phyloP scores from a whole-genome alignment of 2,113 vertebrate species.

The Mustela lutreola region DNA sequence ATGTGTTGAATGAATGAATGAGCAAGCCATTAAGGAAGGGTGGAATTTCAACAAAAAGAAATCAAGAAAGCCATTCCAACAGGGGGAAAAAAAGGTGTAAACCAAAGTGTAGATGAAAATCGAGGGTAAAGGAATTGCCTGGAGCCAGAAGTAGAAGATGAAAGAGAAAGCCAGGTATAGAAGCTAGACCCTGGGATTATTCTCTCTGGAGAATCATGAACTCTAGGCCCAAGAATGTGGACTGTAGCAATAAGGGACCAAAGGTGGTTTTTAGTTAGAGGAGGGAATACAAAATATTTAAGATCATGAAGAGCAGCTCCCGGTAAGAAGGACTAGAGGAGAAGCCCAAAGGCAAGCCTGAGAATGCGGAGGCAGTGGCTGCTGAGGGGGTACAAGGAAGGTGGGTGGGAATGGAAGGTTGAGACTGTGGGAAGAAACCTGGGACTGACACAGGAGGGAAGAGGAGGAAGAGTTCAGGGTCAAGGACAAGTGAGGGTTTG shows the following conservation, averaged over 20 bases:
- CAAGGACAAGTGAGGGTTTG: neutral
- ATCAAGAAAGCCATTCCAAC: neutral
- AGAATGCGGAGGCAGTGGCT: neutral
- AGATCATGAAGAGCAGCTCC: neutral
- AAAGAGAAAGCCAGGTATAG: neutral
- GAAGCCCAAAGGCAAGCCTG: neutral
- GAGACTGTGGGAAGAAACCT: neutral
- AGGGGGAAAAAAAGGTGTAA: neutral
- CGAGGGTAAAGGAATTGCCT: neutral
- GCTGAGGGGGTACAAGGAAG: neutral
- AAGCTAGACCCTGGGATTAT: neutral
- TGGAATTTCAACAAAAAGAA: slow-evolving; percentile 11
- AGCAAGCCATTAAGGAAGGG: neutral
- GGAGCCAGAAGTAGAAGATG: neutral
- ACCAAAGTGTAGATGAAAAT: neutral
- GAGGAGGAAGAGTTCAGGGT: neutral
- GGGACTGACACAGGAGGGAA: neutral
- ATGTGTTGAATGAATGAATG: neutral
- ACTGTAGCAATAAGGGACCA: neutral
- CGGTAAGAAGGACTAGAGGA: neutral
- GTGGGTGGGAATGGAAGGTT: neutral
- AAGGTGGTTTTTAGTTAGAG: neutral
- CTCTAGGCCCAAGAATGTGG: neutral
- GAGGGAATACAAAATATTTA: neutral
- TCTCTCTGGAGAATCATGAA: neutral